A percentile compares a stretch with the other conserved stretches of the same genome.
These are phyloP conservation scores for Villa cingulata DNA, from an alignment of 2,888 invertebrate species.

Conservation along the genomic window DNA sequence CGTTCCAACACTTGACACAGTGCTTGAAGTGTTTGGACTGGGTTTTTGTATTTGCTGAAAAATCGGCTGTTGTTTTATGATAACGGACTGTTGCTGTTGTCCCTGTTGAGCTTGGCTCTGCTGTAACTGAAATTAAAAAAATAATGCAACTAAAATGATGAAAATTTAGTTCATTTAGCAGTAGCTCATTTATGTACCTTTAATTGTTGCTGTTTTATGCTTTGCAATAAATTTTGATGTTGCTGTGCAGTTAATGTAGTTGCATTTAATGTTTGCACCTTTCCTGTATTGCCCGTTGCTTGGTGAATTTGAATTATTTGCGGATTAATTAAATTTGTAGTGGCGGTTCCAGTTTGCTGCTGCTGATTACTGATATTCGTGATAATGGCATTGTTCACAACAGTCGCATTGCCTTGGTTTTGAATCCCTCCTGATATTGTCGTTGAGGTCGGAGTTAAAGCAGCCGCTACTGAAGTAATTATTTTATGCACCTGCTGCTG, in stretches of 20 bases:
- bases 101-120: constrained; percentile 2
- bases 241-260: constrained; percentile 30
- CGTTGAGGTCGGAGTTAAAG: not conserved
- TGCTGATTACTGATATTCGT: constrained; percentile 10
- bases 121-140: not conserved
- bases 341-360: not conserved
- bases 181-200: constrained; percentile 5
- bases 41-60: constrained; percentile 9
- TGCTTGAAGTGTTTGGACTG: not conserved
- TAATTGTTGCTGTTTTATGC: constrained; percentile 25
- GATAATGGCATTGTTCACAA: constrained; percentile 11
- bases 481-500: constrained; percentile 22
- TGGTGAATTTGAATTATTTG: constrained; percentile 22
- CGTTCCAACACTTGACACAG: constrained; percentile 4
- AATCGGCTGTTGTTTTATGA: constrained; percentile 14
- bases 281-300: constrained; percentile 7
- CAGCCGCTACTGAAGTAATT: constrained; percentile 13
- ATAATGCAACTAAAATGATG: not conserved
- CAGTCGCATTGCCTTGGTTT: constrained; percentile 6
- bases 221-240: constrained; percentile 30
- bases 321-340: constrained; percentile 12
- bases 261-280: constrained; percentile 23
- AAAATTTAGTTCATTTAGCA: not conserved
- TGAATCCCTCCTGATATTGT: not conserved
- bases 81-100: constrained; percentile 14